These are phyloP conservation scores for Acanthaster planci DNA, from an alignment of 35 echinoderm and acorn worm genomes.

Conservation along the genomic window DNA sequence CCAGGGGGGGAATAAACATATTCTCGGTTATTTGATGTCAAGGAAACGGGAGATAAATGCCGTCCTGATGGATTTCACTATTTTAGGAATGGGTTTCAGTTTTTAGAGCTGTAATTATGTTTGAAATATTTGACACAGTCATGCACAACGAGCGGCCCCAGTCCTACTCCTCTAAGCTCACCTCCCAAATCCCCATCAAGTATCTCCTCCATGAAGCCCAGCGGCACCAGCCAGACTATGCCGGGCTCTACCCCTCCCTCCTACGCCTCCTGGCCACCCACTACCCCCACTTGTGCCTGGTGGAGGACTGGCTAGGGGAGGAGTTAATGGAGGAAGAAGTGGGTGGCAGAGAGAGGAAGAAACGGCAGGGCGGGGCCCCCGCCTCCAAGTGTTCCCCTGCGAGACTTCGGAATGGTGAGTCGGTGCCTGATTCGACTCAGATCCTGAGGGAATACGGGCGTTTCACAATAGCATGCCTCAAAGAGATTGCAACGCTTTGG, in stretches of 20 bases:
- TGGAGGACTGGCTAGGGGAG: constrained; percentile 93
- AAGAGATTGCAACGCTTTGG: too few species aligned
- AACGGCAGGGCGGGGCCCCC: not conserved
- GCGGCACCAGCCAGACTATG: constrained; percentile 69
- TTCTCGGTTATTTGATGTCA: too few species aligned
- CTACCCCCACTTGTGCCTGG: constrained; percentile 95
- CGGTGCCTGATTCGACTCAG: too few species aligned
- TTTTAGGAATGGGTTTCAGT: too few species aligned
- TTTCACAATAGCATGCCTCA: too few species aligned
- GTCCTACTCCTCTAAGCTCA: constrained; percentile 77
- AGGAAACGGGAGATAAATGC: too few species aligned
- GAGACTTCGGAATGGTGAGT: constrained; percentile 10
- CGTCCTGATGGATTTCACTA: too few species aligned
- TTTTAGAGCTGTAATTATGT: not conserved
- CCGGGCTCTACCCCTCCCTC: constrained; percentile 77
- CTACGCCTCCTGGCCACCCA: constrained; percentile 86
- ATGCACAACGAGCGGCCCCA: constrained; percentile 64
- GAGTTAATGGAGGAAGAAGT: constrained; percentile 58
- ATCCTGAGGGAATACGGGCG: too few species aligned
- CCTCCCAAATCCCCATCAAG: constrained; percentile 92
- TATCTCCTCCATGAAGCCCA: constrained; percentile 82
- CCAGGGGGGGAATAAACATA: too few species aligned
- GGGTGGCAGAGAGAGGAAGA: constrained; percentile 25
- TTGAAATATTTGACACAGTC: constrained; percentile 41
- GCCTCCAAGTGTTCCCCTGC: not conserved